A percentile compares a stretch with the other conserved stretches of the same genome.
Evolutionary conservation across 2,888 invertebrate species (phyloP).

Genomic region (Fragum sueziense): DNA sequence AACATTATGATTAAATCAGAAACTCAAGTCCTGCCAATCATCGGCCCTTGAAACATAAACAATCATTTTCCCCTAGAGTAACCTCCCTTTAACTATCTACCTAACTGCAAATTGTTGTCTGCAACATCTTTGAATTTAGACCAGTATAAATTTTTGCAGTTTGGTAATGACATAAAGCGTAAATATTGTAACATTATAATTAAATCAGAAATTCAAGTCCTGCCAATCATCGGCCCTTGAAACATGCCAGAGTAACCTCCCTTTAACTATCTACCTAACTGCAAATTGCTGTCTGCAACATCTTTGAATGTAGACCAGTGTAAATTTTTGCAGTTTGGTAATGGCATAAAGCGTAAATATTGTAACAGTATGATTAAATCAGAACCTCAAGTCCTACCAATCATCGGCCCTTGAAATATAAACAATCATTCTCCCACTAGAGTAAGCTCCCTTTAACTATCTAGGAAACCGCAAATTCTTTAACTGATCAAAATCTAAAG

Average conservation of each 20-base stretch:
- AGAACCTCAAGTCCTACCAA: constrained; percentile 1
- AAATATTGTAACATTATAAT: constrained; percentile 14
- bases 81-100: too few species aligned
- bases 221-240: background rate
- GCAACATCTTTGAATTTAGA: too few species aligned
- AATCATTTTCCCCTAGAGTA: background rate
- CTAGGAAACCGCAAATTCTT: too few species aligned
- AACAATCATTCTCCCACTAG: background rate
- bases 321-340: too few species aligned
- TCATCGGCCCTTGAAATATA: background rate
- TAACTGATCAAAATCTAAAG: too few species aligned
- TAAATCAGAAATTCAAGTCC: constrained; percentile 8
- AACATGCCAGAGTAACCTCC: background rate
- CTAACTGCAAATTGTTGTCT: too few species aligned
- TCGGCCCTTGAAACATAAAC: background rate
- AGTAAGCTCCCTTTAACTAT: too few species aligned
- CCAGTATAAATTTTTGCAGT: too few species aligned
- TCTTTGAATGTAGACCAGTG: too few species aligned
- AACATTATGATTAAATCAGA: constrained; percentile 16
- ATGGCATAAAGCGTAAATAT: constrained; percentile 19
- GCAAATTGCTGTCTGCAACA: too few species aligned
- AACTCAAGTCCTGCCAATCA: background rate
- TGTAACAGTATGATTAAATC: constrained; percentile 18
- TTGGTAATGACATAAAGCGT: constrained; percentile 13
- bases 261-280: too few species aligned